These are phyloP conservation scores for Hirudo medicinalis DNA, from an alignment of 1,140 invertebrate genomes.

Conservation along the genomic window DNA sequence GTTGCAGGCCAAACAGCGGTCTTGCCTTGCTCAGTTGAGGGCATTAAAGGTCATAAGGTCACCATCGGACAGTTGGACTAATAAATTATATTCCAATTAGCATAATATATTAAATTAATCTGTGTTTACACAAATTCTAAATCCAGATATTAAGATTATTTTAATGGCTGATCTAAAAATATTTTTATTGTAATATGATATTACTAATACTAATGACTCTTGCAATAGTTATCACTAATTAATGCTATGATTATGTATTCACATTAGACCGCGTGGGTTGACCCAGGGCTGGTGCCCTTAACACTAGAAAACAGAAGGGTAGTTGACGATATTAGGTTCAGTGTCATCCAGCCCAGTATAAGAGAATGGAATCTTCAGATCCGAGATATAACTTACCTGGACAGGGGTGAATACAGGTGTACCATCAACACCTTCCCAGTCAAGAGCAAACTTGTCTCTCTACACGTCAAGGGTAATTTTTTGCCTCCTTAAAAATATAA, in stretches of 20 bases:
- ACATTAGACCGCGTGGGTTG: neutral
- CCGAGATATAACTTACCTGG: conserved; percentile 28
- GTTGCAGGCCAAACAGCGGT: conserved; percentile 73
- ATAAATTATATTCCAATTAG: neutral
- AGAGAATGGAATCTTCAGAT: conserved; percentile 36
- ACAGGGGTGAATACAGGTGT: conserved; percentile 33
- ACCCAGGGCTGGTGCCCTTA: conserved; percentile 26
- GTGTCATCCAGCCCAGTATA: conserved; percentile 31
- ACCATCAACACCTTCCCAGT: conserved; percentile 36
- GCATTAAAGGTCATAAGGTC: conserved; percentile 52
- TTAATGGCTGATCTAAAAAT: neutral
- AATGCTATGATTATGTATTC: no score
- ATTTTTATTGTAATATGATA: neutral
- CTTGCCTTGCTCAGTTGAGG: conserved; percentile 82
- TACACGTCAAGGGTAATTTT: conserved; percentile 34
- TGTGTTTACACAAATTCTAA: neutral
- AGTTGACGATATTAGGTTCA: conserved; percentile 33
- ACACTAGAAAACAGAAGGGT: conserved; percentile 30
- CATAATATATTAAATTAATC: neutral
- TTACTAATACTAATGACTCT: neutral
- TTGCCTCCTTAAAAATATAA: no score
- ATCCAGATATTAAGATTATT: neutral
- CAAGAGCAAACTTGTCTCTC: conserved; percentile 35
- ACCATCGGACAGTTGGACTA: neutral
- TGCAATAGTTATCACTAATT: neutral